Evolutionary conservation across 2,888 invertebrate genomes (phyloP), one percentile per base, ranked within the genome.

Genomic region (Dryadula phaetusa): DNA sequence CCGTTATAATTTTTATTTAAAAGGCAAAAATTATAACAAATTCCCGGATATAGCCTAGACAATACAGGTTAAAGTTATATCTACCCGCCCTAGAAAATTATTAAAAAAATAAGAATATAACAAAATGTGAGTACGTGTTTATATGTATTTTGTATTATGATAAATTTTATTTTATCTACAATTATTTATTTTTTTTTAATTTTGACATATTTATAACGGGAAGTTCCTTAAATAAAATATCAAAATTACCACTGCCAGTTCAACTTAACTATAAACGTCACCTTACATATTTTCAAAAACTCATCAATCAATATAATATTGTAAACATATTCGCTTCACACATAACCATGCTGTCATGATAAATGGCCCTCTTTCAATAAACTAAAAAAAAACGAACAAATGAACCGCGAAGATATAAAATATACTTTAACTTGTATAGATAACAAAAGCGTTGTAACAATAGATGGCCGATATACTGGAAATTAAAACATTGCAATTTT

Each of bases 391-490:
- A 69, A 62, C 25, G 64, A 12, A 63, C 52, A 64, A 46, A 34
- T 34, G 34, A 16, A 58, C 44, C 44, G 54, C 46, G 16, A 40
- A 12, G 72, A 74, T 73, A 72, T 75, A 72, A 75, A 74, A 74
- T 75, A 60, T 60, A 47, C 56, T 66, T 53, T 68, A 52, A 42
- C 28, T 60, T 60, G 60, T 62, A 64, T 67, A 58, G 66, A 62
- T 72, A 71, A 76, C 75, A 77, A 75, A 71, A 64, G 75, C 63
- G 53, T 32, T 61, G 37, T 60, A 73, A 78, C 78, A 79, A 78
- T 77, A 61, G 75, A 69, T 72, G 72, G 68, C 70, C 75, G 73
- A 62, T 68, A 66, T n/a, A n/a, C n/a, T n/a, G n/a, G n/a, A n/a
- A n/a, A n/a, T 67, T 72, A 58, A 53, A 58, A 46, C 18, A 56